Evolutionary conservation across 2,797 vertebrate genomes (phyloP), one percentile per base, ranked within the genome.

Genomic region (Choloepus didactylus): DNA sequence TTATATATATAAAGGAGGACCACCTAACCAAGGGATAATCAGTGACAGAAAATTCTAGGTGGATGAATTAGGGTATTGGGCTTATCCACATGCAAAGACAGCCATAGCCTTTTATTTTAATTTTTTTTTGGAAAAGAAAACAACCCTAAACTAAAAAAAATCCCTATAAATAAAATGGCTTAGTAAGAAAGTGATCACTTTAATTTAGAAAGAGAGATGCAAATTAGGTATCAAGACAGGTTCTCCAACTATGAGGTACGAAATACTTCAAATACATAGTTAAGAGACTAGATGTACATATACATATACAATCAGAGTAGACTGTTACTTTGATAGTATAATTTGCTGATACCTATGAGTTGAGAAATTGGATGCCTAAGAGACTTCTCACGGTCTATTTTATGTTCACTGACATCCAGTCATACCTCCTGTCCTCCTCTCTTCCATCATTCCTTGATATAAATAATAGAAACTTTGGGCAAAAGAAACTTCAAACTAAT

Each of bases 391-490:
- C 2, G 2, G 35, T 66, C 7, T 49, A n/a, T 72, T 91, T 73
- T 84, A 54, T 75, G 6, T 25, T 18, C 27, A 54, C 38, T 81
- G 35, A 67, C 84, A 75, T 44, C 41, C 44, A 69, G 0, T 41
- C 46, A n/a, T 27, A n/a, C 1, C 31, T 87, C 27, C 35, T 73
- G 15, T 51, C 18, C 3, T 66, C 12, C n/a, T 91, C 66, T 87
- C 62, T 92, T 93, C 25, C 12, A 44, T 76, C 21, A 27, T 46
- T 81, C 60, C 14, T 72, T 21, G 6, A 67, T 77, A 6, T 62
- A 77, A 93, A 89, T 60, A 66, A 38, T 27, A 85, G 82, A 82
- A 23, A 76, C 87, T 87, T 89, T 66, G 49, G 21, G 56, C 79
- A n/a, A 89, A 27, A 83, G 29, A 60, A 93, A 91, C 54, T 70